These are phyloP conservation scores for Cylindroiulus punctatus DNA, from an alignment of 2,888 invertebrate genomes.

Conservation along the genomic window DNA sequence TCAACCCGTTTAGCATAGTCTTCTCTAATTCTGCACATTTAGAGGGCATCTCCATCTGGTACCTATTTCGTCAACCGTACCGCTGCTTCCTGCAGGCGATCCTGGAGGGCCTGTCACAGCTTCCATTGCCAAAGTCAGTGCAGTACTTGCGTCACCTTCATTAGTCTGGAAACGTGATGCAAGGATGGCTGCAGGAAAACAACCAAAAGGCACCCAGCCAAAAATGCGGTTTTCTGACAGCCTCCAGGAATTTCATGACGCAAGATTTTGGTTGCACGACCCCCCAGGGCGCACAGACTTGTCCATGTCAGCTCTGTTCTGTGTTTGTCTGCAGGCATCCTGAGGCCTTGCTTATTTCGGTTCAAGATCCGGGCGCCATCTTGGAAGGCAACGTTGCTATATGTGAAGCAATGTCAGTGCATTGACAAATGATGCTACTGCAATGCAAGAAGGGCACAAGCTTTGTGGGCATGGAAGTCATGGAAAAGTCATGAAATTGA, in stretches of 20 bases:
- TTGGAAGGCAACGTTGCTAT: neutral
- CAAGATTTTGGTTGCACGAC: neutral
- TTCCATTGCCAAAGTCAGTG: neutral
- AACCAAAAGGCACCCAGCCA: neutral
- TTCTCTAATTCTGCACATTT: neutral
- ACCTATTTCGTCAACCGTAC: neutral
- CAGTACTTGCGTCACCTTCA: neutral
- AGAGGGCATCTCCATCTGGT: neutral
- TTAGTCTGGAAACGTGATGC: neutral
- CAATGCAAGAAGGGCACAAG: too few species aligned
- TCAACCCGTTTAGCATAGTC: neutral
- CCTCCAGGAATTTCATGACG: neutral
- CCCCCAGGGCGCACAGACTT: neutral
- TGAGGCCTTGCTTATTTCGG: neutral
- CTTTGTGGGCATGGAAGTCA: too few species aligned
- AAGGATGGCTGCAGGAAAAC: neutral
- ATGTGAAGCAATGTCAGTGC: too few species aligned
- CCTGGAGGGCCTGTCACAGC: neutral
- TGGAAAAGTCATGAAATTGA: too few species aligned
- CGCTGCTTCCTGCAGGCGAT: neutral
- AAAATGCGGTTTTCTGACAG: slow-evolving; percentile 4
- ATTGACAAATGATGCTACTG: too few species aligned
- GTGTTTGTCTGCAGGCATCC: neutral
- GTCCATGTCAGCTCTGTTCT: neutral
- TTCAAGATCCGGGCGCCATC: neutral